These are phyloP conservation scores for Sminthurinus signatus DNA, from an alignment of 1,140 invertebrate species.

Conservation along the genomic window DNA sequence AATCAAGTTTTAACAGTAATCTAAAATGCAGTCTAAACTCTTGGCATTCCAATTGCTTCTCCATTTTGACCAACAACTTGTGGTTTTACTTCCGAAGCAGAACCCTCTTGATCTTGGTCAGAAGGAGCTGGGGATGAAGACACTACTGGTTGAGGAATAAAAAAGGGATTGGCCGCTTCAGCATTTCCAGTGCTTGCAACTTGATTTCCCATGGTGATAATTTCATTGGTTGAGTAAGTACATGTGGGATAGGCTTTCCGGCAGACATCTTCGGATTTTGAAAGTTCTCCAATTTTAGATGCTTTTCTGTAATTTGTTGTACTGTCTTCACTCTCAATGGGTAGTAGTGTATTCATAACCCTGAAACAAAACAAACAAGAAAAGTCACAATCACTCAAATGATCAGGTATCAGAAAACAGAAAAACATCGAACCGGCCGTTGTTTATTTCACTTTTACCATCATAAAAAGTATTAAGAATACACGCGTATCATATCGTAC, in stretches of 20 bases:
- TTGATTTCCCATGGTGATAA: slow-evolving; percentile 26
- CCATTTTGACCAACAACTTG: background rate
- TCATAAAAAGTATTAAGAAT: too few relatives aligned
- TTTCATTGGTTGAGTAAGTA: slow-evolving; percentile 17
- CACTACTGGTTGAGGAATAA: background rate
- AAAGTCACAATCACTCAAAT: background rate
- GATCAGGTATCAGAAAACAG: background rate
- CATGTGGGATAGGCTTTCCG: slow-evolving; percentile 15
- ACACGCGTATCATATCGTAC: too few relatives aligned
- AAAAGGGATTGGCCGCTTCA: background rate
- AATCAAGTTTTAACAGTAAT: background rate
- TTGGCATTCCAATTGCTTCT: background rate
- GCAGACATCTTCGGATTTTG: slow-evolving; percentile 14
- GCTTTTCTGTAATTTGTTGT: slow-evolving; percentile 34
- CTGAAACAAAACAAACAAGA: background rate
- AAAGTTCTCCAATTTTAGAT: slow-evolving; percentile 25
- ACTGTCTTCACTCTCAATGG: slow-evolving; percentile 23
- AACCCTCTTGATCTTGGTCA: background rate
- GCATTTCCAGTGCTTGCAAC: slow-evolving; percentile 1
- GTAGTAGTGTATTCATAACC: slow-evolving; percentile 30
- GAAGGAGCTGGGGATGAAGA: background rate
- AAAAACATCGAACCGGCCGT: too few relatives aligned
- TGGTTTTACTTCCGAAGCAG: background rate
- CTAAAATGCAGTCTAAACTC: background rate
- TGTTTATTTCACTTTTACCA: too few relatives aligned